phyloP scores from a whole-genome alignment of 2,797 vertebrate genomes.

The Atherinosoma microstoma region DNA sequence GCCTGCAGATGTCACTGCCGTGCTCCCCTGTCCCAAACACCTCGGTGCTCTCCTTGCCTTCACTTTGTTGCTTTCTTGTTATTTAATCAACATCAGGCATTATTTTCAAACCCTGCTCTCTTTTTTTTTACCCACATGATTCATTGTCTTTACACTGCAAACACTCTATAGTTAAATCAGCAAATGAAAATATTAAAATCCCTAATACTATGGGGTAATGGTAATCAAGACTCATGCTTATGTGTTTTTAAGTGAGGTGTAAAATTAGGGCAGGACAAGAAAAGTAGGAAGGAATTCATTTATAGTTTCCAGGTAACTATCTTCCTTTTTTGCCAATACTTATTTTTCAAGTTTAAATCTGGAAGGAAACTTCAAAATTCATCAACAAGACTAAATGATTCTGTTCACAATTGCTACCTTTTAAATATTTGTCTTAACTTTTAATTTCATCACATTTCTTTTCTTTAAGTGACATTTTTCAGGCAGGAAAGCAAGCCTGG shows the following conservation, averaged over 20 bases:
- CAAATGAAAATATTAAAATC: neutral
- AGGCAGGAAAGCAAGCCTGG: too few relatives aligned
- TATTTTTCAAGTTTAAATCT: neutral
- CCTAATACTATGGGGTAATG: neutral
- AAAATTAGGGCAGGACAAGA: neutral
- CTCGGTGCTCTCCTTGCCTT: slow-evolving; percentile 14
- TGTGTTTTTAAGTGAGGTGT: neutral
- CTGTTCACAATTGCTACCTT: too few relatives aligned
- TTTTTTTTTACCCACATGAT: neutral
- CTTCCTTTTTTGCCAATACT: neutral
- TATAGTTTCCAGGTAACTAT: neutral
- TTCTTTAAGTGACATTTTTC: too few relatives aligned
- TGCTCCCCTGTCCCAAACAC: neutral
- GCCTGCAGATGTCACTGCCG: slow-evolving; percentile 5
- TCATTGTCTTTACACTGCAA: neutral
- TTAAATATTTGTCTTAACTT: too few relatives aligned
- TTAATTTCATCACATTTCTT: too few relatives aligned
- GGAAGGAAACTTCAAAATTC: neutral
- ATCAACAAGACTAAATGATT: too few relatives aligned
- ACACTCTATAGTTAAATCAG: neutral
- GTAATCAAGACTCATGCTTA: neutral
- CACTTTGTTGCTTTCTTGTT: slow-evolving; percentile 2
- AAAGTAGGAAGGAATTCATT: neutral
- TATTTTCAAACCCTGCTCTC: slow-evolving; percentile 10
- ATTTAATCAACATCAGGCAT: slow-evolving; percentile 39